phyloP scores from a whole-genome alignment of 2,113 vertebrate species.

The Sturnira hondurensis region DNA sequence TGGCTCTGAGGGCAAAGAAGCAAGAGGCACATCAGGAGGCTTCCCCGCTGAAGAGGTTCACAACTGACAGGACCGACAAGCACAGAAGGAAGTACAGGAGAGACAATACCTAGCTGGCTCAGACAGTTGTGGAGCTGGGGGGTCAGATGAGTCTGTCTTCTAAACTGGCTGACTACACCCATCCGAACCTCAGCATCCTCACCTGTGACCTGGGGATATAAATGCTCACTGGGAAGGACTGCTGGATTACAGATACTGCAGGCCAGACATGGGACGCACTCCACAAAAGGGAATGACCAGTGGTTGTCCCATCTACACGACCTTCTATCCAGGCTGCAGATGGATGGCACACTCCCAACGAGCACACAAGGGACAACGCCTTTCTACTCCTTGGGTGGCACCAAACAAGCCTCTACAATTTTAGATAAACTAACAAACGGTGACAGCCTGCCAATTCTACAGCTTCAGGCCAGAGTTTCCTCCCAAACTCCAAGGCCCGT shows the following conservation, averaged over 20 bases:
- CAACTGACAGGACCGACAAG: not conserved
- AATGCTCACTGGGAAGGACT: not conserved
- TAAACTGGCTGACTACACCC: not conserved
- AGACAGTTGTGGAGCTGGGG: not conserved
- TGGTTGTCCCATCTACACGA: not conserved
- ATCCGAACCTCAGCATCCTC: not conserved
- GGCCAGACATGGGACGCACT: not conserved
- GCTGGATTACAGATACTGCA: not conserved
- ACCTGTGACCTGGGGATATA: not conserved
- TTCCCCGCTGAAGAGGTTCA: not conserved
- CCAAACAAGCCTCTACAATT: not conserved
- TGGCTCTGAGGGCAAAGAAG: not conserved
- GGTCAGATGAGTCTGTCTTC: not conserved
- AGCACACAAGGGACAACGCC: not conserved
- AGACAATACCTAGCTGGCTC: not conserved
- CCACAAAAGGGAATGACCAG: not conserved
- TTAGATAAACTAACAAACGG: not conserved
- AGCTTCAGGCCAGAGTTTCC: not conserved
- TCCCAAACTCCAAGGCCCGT: not conserved
- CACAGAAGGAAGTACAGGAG: accelerated
- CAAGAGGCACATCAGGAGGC: not conserved
- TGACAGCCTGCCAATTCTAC: not conserved
- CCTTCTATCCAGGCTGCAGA: not conserved
- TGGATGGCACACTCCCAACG: not conserved
- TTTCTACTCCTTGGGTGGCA: not conserved